These are phyloP conservation scores for Phragmatobia fuliginosa DNA, from an alignment of 2,888 invertebrate species.

Conservation along the genomic window DNA sequence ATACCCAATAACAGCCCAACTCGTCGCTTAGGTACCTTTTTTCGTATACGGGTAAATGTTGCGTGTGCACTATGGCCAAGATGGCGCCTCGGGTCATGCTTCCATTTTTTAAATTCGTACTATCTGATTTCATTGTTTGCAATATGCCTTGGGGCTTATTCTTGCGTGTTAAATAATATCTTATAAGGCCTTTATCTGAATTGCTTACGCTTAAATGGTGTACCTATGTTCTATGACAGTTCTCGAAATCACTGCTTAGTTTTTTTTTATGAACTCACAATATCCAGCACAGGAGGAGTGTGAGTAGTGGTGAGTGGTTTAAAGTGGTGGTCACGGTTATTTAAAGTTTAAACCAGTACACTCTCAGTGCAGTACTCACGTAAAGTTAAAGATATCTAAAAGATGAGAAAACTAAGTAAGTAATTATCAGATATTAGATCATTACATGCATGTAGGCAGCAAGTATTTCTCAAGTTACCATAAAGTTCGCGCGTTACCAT, in stretches of 20 bases:
- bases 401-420: not conserved
- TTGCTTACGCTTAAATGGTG: not conserved
- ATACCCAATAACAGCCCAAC: conserved; percentile 41
- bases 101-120: conserved; percentile 67
- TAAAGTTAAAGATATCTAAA: not conserved
- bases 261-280: not conserved
- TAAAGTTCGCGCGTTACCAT: not conserved
- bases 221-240: not conserved
- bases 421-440: not conserved
- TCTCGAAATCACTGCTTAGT: not conserved
- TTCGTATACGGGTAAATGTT: too few species aligned
- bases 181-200: conserved; percentile 49
- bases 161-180: conserved; percentile 64
- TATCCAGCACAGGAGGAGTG: too few species aligned
- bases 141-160: conserved; percentile 55
- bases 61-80: conserved; percentile 80
- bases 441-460: not conserved
- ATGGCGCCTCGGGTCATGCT: conserved; percentile 66
- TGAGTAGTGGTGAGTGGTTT: too few species aligned
- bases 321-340: too few species aligned
- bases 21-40: too few species aligned
- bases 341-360: too few species aligned
- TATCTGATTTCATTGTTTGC: conserved; percentile 45
- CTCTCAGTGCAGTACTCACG: not conserved
- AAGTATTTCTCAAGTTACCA: not conserved